Conservation (phyloP, 2,888 invertebrate genomes). For the Margaritifera margaritifera region DNA sequence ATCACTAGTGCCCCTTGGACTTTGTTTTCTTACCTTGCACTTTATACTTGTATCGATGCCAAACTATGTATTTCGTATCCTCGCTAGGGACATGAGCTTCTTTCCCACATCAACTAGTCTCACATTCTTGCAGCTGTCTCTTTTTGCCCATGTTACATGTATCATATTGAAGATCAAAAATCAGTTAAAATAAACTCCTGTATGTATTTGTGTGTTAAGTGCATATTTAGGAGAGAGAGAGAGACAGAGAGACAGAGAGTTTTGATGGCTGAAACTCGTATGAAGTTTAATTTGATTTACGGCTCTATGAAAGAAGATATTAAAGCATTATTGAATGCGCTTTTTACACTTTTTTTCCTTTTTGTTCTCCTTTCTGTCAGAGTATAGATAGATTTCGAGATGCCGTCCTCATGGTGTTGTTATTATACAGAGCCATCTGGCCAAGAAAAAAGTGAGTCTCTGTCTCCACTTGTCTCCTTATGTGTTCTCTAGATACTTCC, state of each 20-base stretch:
- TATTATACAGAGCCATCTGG: constrained; percentile 43
- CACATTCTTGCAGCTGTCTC: too few relatives aligned
- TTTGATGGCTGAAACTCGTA: not conserved
- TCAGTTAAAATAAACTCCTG: too few relatives aligned
- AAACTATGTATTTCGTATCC: too few relatives aligned
- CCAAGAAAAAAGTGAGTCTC: constrained; percentile 42
- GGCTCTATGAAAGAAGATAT: not conserved
- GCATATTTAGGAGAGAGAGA: too few relatives aligned
- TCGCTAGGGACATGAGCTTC: too few relatives aligned
- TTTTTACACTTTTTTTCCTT: not conserved
- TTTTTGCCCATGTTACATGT: too few relatives aligned
- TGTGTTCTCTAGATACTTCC: not conserved
- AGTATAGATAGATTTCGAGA: constrained; percentile 36
- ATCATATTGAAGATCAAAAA: too few relatives aligned
- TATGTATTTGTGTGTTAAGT: too few relatives aligned
- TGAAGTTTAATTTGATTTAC: not conserved
- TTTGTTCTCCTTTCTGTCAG: constrained; percentile 29
- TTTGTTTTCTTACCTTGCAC: too few relatives aligned
- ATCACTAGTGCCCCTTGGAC: too few relatives aligned
- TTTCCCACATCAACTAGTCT: too few relatives aligned
- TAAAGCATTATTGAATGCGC: not conserved
- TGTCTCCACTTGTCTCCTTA: not conserved
- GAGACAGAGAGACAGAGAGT: not conserved
- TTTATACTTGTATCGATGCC: too few relatives aligned
- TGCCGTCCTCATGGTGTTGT: constrained; percentile 38